A percentile compares a stretch with the other conserved stretches of the same genome.
phyloP scores from a whole-genome alignment of 2,113 vertebrate species.

The Lophochroa leadbeateri region DNA sequence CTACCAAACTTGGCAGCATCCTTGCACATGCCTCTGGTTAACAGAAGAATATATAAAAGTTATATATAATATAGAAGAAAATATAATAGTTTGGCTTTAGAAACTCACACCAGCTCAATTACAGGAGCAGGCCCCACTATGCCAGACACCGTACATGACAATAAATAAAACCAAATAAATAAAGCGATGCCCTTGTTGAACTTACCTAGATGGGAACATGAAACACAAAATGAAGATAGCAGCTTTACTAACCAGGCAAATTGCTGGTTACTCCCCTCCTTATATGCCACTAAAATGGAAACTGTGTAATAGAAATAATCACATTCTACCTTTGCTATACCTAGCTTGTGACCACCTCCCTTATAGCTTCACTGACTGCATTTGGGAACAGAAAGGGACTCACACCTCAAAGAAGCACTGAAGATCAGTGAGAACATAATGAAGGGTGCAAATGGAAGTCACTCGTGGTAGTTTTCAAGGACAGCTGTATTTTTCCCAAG shows the following conservation, averaged over 20 bases:
- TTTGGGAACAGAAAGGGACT: background rate
- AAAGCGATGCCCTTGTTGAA: background rate
- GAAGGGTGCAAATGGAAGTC: background rate
- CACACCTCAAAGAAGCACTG: background rate
- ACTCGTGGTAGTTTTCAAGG: background rate
- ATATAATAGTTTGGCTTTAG: background rate
- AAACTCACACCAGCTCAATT: background rate
- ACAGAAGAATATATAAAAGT: background rate
- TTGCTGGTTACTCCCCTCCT: background rate
- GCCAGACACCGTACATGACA: background rate
- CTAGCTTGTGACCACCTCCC: background rate
- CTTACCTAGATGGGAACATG: background rate
- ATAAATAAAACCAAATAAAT: background rate
- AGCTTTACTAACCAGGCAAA: background rate
- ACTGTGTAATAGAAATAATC: background rate
- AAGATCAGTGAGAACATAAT: background rate
- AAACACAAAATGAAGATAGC: background rate
- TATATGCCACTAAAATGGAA: background rate
- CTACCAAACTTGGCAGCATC: background rate
- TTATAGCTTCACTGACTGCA: background rate
- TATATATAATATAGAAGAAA: too few species aligned
- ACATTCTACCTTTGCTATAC: background rate
- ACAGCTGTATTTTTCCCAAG: background rate
- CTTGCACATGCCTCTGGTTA: background rate
- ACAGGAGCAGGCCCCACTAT: background rate